Evolutionary conservation across 2,797 vertebrate species (phyloP), one percentile per base, ranked within the genome.

Genomic region (Podargus strigoides): DNA sequence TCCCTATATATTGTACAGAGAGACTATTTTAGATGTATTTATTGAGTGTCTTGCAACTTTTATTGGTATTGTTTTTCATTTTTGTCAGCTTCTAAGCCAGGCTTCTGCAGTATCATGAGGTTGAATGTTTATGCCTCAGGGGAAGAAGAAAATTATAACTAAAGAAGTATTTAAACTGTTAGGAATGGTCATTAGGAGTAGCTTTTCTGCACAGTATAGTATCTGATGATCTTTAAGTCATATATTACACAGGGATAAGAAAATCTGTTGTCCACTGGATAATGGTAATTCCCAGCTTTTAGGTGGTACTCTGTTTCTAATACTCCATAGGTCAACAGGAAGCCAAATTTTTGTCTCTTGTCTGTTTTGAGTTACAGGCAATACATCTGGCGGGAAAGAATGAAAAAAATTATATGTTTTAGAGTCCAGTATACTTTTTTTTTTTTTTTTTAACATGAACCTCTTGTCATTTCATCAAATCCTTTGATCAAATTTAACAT

Each of bases 51-150:
- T 91, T 79, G 74, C 77, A 90, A 81, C 63, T 86, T 90, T 90
- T 90, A 95, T 79, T 95, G 73, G 52, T 50, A 56, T 86, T 91
- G 49, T 85, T 96, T 91, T 92, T 94, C 76, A 94, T 91, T 95
- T 91, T 95, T 88, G 63, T 92, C 85, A 69, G 44, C 66, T 92
- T 92, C 63, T 88, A 78, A 93, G 87, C 73, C 76, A 79, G 86
- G 60, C 34, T 87, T 42, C 56, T 89, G 47, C 41, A 85, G 56
- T 68, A 94, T 89, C 86, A 59, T 70, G 42, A 87, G 83, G 76
- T 23, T 46, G 78, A 96, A 94, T 95, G 94, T 94, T 96, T 92
- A 92, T 95, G 95, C 94, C 92, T 96, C 78, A 66, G 64, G 92
- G 85, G 85, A 96, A 86, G 87, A 89, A 23, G 34, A 95, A 95